Evolutionary conservation across 2,888 invertebrate species (phyloP).

Genomic region (Drosophila austrosaltans): DNA sequence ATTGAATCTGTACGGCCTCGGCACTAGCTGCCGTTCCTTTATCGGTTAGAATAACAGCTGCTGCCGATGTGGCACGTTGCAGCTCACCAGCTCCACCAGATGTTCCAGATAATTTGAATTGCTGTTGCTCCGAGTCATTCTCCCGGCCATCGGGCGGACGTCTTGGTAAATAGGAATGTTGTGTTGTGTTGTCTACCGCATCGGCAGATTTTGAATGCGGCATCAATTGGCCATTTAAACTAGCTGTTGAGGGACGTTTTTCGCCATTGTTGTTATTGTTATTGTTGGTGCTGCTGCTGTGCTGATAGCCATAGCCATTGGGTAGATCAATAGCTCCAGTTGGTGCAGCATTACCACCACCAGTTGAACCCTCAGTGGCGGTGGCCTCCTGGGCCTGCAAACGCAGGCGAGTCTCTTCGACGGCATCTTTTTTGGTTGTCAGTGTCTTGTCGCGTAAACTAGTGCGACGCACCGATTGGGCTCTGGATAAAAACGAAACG

Average conservation of each 20-base stretch:
- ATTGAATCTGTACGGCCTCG: conserved; percentile 82
- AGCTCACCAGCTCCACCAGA: conserved; percentile 63
- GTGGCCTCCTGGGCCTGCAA: conserved; percentile 86
- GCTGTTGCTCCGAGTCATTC: conserved; percentile 85
- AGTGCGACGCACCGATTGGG: conserved; percentile 96
- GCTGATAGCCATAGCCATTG: conserved; percentile 63
- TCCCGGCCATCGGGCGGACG: conserved; percentile 92
- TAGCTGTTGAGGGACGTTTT: conserved; percentile 72
- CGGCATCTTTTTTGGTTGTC: conserved; percentile 96
- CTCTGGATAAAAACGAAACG: conserved; percentile 84
- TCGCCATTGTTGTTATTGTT: conserved; percentile 57
- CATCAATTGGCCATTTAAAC: conserved; percentile 63
- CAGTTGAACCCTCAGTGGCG: conserved; percentile 55
- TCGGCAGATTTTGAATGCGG: conserved; percentile 78
- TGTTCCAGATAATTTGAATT: conserved; percentile 82
- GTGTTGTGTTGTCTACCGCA: conserved; percentile 72
- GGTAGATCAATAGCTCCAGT: conserved; percentile 41
- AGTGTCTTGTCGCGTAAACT: conserved; percentile 96
- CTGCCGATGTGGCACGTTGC: conserved; percentile 83
- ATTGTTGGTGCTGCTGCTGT: conserved; percentile 32
- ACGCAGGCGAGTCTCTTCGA: conserved; percentile 93
- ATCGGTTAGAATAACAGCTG: conserved; percentile 85
- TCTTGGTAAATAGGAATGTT: conserved; percentile 81
- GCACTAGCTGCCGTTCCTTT: conserved; percentile 82
- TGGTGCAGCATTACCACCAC: conserved; percentile 40